Evolutionary conservation across 2,797 vertebrate genomes (phyloP), one percentile per base, ranked within the genome.

Genomic region (Acipenser ruthenus): DNA sequence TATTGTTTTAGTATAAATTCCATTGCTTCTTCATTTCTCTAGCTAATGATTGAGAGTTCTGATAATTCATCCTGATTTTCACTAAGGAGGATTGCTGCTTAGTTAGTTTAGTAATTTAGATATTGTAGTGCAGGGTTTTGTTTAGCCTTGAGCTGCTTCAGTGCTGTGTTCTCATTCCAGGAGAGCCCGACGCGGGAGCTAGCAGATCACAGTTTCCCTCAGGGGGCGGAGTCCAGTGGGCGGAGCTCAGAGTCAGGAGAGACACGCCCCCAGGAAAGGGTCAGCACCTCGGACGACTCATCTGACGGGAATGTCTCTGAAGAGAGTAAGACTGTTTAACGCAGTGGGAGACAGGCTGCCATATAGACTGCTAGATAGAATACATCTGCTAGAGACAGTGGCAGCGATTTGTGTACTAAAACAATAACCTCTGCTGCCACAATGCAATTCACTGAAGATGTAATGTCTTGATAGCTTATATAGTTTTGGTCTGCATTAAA

Each of bases 161-260:
- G 37, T 37, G 37, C 37, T 15, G 1, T 55, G 0, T 64, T 70
- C 15, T 4, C 67, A 15, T 63, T 71, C 10, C 69, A 99, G 96
- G 96, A 99, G 74, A 99, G 96, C 68, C 95, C 96, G 10, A 96
- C 95, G 0, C 87, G 90, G 77, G 95, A 97, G 74, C 80, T 93
- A 60, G 80, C 84, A n/a, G 94, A 95, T 49, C 87, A 90, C 5
- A 84, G 85, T 60, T 87, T 93, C 68, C 84, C 87, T 0, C 77
- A 85, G 4, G 74, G 66, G 52, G 72, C 77, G 1, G 90, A 91
- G 47, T 71, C 81, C 67, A 76, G 74, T 13, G 74, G 23, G 71
- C 68, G 70, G 67, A 77, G 77, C 72, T 79, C 75, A 64, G 73
- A 65, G 65, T 72, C 68, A 10, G 68, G 75, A 71, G 68, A 86